Base-by-base conservation (phyloP, 2,888 invertebrate species). In the Melanostoma mellinum region DNA sequence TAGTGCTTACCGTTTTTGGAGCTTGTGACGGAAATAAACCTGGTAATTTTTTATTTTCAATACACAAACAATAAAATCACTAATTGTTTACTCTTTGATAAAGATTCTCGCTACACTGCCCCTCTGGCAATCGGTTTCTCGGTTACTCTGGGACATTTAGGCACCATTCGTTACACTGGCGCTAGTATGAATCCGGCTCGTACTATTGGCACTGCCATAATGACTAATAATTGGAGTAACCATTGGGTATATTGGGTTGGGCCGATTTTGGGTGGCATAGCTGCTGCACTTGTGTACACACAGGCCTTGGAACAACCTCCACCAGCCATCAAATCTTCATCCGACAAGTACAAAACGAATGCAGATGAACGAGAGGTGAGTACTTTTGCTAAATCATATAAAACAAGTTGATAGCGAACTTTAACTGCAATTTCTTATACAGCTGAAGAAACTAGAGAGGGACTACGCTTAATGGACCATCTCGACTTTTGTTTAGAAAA, bases 231-330 rank as follows among this genome's bases (percentile, higher is more conserved):
- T 38, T 98, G 96, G 95, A 91, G 92, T 3, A 91, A 96, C 87
- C 98, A 98, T 88, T 98, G 97, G 97, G 95, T 97, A 0, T 97
- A 97, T 92, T 97, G 97, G 97, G 93, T 94, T n/a, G 97, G 97
- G 0, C 97, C 97, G 0, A 93, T 96, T 78, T 92, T 95, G 2
- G 97, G 97, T 46, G 97, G 96, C 4, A 92, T 96, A 63, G 94
- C 94, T 0, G 97, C 95, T 2, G 95, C 95, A 3, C 92, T 97
- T 33, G 91, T 97, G 58, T 97, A 97, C 91, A 94, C 94, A 46
- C 88, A 89, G 84, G 86, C 89, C 35, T 86, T 91, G 69, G 89
- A 90, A 78, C 89, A 89, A 46, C 89, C 89, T 42, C 80, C 87
- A 3, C 82, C 87, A 35, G 87, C 87, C 65, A 77, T 68, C 61